Percentiles rank a stretch among this genome's conserved stretches.
These are phyloP conservation scores for Bergia sp. DNA, from an alignment of 92 coral and sea anemone genomes.

Conservation along the genomic window DNA sequence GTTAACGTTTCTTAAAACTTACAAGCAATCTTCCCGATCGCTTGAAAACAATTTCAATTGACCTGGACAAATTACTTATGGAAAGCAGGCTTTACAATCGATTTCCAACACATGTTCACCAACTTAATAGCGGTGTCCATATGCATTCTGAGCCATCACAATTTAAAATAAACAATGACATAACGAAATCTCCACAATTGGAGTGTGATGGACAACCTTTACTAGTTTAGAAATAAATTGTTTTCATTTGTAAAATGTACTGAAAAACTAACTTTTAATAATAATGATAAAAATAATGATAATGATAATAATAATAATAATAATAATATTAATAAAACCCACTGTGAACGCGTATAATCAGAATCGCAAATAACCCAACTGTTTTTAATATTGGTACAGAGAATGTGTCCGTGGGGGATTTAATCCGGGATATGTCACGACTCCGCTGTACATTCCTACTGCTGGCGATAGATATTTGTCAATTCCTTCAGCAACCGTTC, in stretches of 20 bases:
- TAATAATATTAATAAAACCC: not conserved
- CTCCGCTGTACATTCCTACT: conserved; percentile 39
- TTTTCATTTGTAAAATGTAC: too few species aligned
- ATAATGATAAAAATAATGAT: too few species aligned
- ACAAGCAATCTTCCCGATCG: not conserved
- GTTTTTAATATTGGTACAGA: conserved; percentile 6
- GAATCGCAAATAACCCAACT: not conserved
- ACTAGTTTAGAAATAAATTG: too few species aligned
- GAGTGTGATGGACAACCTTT: too few species aligned
- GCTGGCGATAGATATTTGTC: conserved; percentile 27
- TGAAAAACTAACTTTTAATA: too few species aligned
- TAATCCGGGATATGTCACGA: conserved; percentile 31
- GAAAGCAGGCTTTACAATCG: not conserved
- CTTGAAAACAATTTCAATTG: too few species aligned
- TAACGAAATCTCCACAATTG: too few species aligned
- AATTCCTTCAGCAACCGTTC: not conserved
- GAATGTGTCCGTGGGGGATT: conserved; percentile 7
- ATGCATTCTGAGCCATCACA: too few species aligned
- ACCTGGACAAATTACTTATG: not conserved
- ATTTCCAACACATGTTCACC: not conserved
- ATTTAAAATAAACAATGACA: too few species aligned
- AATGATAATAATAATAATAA: too few species aligned
- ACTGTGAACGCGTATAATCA: not conserved
- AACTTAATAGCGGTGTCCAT: too few species aligned
- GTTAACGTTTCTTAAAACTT: too few species aligned